These are phyloP conservation scores for Brachionichthys hirsutus DNA, from an alignment of 2,113 vertebrate genomes.

Conservation along the genomic window DNA sequence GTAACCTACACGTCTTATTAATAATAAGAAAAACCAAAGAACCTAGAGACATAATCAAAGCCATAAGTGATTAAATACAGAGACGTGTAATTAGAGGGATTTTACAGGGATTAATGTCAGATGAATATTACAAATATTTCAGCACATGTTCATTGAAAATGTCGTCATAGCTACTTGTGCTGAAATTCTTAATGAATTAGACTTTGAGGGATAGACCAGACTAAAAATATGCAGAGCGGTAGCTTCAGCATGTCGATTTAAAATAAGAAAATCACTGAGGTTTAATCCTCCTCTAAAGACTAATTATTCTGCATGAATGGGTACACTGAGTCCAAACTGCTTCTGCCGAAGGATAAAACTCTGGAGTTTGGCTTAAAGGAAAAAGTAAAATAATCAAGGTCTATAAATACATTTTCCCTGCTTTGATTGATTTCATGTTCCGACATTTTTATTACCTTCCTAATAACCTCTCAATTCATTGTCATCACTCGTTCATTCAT, in stretches of 20 bases:
- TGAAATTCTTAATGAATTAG: conserved; percentile 32
- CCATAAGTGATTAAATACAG: conserved; percentile 24
- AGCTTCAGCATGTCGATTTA: conserved; percentile 21
- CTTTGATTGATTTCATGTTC: conserved; percentile 35
- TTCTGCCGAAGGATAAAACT: conserved; percentile 7
- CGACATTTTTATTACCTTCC: conserved; percentile 15
- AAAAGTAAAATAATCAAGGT: not conserved
- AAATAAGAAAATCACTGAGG: conserved; percentile 20
- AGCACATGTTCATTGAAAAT: not conserved
- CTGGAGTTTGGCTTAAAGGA: not conserved
- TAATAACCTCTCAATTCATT: conserved; percentile 31
- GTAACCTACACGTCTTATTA: conserved; percentile 11
- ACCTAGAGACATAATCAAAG: conserved; percentile 35
- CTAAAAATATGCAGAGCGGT: conserved; percentile 20
- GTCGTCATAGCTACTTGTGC: conserved; percentile 1
- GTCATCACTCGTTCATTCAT: conserved; percentile 38
- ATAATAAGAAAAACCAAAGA: conserved; percentile 25
- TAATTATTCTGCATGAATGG: conserved; percentile 56
- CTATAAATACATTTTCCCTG: conserved; percentile 16
- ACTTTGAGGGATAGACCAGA: conserved; percentile 5
- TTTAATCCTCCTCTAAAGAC: conserved; percentile 40
- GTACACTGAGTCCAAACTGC: conserved; percentile 50
- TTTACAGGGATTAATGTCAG: conserved; percentile 26
- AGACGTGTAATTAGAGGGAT: conserved; percentile 7
- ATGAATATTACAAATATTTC: conserved; percentile 9